Evolutionary conservation across 2,113 vertebrate genomes (phyloP).

Genomic region (Vireo altiloquus): DNA sequence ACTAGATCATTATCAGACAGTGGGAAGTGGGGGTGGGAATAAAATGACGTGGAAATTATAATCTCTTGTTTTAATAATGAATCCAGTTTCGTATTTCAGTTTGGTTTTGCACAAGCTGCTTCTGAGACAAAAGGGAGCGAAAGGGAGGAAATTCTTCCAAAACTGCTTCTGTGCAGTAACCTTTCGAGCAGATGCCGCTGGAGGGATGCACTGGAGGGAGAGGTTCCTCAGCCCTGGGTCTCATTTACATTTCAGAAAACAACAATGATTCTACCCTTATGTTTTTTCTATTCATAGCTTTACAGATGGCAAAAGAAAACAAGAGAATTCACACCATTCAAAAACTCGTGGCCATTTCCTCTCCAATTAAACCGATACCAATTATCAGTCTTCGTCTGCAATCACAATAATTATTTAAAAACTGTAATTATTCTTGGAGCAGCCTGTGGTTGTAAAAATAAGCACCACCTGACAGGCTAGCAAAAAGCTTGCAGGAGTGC

Average conservation of each 20-base stretch:
- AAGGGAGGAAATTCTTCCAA: constrained; percentile 10
- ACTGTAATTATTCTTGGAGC: constrained; percentile 32
- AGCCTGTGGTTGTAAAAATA: not conserved
- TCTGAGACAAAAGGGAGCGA: constrained; percentile 24
- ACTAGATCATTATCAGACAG: constrained; percentile 57
- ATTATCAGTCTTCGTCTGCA: not conserved
- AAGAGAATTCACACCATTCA: not conserved
- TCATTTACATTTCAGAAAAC: not conserved
- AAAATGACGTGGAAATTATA: not conserved
- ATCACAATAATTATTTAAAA: constrained; percentile 53
- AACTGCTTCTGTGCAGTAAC: not conserved
- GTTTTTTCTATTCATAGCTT: not conserved
- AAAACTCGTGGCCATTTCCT: constrained; percentile 40
- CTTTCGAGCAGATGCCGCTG: constrained; percentile 14
- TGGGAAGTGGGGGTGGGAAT: not conserved
- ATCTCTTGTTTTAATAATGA: constrained; percentile 44
- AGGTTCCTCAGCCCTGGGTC: not conserved
- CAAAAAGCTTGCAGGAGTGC: not conserved
- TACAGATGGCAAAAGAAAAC: not conserved
- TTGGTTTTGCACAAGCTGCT: constrained; percentile 11
- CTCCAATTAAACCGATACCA: constrained; percentile 52
- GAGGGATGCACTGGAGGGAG: not conserved
- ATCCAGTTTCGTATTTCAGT: constrained; percentile 5
- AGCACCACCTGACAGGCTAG: not conserved
- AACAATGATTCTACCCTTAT: not conserved